phyloP scores from a whole-genome alignment of 2,888 invertebrate species.

The Chrysina gloriosa region DNA sequence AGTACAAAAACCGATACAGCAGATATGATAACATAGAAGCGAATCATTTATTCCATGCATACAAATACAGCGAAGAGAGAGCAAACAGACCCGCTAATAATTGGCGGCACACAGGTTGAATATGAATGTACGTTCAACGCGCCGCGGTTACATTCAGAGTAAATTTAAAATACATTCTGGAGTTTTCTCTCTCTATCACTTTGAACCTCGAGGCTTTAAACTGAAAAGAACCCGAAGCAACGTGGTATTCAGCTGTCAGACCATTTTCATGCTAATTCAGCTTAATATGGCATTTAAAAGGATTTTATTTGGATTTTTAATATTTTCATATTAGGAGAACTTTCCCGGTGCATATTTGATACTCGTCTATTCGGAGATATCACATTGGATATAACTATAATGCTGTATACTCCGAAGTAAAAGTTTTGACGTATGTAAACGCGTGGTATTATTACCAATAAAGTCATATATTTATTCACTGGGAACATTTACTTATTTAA shows the following conservation, averaged over 20 bases:
- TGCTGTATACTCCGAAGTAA: neutral
- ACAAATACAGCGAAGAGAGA: conserved; percentile 62
- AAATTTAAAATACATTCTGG: conserved; percentile 52
- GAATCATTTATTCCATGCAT: conserved; percentile 65
- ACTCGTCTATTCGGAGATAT: conserved; percentile 13
- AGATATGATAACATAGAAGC: conserved; percentile 48
- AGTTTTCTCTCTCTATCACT: conserved; percentile 33
- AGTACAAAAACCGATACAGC: conserved; percentile 49
- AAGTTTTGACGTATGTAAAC: too few species aligned
- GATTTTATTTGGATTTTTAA: conserved; percentile 63
- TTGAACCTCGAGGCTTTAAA: conserved; percentile 28
- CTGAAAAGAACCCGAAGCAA: conserved; percentile 51
- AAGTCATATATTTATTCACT: too few species aligned
- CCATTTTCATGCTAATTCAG: conserved; percentile 65
- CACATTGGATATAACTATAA: neutral
- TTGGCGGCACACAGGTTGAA: conserved; percentile 59
- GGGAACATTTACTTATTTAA: too few species aligned
- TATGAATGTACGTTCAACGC: conserved; percentile 55
- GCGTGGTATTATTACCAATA: too few species aligned
- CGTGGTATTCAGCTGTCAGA: conserved; percentile 63
- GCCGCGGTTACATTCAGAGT: conserved; percentile 41
- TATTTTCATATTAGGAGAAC: conserved; percentile 61
- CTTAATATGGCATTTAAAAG: conserved; percentile 64
- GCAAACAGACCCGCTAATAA: conserved; percentile 64
- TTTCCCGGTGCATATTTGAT: conserved; percentile 12